Evolutionary conservation across 1,140 invertebrate species (phyloP).

Genomic region (Sesamia nonagrioides): DNA sequence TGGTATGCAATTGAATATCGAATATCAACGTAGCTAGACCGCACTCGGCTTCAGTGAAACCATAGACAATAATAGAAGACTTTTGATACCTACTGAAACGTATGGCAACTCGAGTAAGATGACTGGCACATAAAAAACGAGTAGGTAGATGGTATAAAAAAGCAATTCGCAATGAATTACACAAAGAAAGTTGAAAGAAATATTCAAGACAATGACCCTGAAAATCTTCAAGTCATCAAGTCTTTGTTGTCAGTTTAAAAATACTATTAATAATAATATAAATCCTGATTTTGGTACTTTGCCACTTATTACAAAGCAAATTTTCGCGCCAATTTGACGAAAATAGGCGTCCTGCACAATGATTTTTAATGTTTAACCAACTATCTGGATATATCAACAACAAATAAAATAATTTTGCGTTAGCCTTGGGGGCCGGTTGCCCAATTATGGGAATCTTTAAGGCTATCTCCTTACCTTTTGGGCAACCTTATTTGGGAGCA

Average conservation of each 20-base stretch:
- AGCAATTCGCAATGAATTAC: background rate
- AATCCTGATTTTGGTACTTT: too few relatives aligned
- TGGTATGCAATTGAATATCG: too few relatives aligned
- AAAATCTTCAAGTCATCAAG: background rate
- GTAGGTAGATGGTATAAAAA: background rate
- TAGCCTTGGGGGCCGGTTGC: slow-evolving; percentile 12
- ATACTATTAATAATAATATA: background rate
- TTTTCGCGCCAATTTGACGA: too few relatives aligned
- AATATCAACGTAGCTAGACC: background rate
- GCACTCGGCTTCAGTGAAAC: background rate
- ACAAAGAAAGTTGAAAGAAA: slow-evolving; percentile 5
- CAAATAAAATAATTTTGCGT: background rate
- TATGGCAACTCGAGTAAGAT: background rate
- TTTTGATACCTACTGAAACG: background rate
- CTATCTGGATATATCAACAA: background rate
- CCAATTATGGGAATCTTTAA: slow-evolving; percentile 16
- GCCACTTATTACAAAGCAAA: too few relatives aligned
- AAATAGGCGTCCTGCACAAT: too few relatives aligned
- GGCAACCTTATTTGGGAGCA: slow-evolving; percentile 15
- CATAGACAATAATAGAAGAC: background rate
- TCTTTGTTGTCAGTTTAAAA: background rate
- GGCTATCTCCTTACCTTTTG: slow-evolving; percentile 20
- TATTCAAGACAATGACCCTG: background rate
- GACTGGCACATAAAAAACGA: background rate
- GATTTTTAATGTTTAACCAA: too few relatives aligned